Evolutionary conservation across 1,140 invertebrate species (phyloP), one percentile per base, ranked within the genome.

Genomic region (Limonius californicus): DNA sequence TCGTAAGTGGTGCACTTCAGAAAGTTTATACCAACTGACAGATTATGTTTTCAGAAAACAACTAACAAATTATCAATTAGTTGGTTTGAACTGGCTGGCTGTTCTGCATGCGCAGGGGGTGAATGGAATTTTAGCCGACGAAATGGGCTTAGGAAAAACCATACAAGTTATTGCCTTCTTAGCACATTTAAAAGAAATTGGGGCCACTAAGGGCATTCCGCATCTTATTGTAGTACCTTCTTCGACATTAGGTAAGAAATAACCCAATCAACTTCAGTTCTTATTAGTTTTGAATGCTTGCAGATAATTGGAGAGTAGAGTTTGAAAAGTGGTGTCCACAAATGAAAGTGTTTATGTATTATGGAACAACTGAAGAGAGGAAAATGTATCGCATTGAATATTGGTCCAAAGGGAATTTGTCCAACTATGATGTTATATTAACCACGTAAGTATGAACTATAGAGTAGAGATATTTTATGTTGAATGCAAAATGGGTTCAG

Each of bases 11-110:
- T n/a, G 4, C 19, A 55, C 32, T 56, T 35, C 30, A 23, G 47
- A 35, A 56, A 42, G 23, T 23, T 14, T 8, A 18, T 32, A 32
- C 27, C 4, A 4, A 32, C 11, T 6, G 11, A 11, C 27, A 32
- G 27, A n/a, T 32, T 32, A 32, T 32, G 27, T 32, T 32, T 50
- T 64, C 70, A 86, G 86, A 32, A 78, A 89, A 59, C 87, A 84
- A 70, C 79, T 97, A 64, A 89, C 93, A 4, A 84, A 87, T 14
- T 97, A 97, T 78, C 95, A 98, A 80, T 82, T 98, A 78, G 87
- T 97, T 18, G 96, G 95, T 6, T 79, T 98, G 0, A 97, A 97
- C 76, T 98, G 95, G 95, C 77, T 98, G 0, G 85, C 88, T 0
- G 86, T 97, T 1, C 87, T 98, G 81, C 90, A 97, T 72, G 83